Percentiles rank a stretch among this genome's conserved stretches.
Evolutionary conservation across 2,113 vertebrate species (phyloP).

Genomic region (Crotalus tigris): DNA sequence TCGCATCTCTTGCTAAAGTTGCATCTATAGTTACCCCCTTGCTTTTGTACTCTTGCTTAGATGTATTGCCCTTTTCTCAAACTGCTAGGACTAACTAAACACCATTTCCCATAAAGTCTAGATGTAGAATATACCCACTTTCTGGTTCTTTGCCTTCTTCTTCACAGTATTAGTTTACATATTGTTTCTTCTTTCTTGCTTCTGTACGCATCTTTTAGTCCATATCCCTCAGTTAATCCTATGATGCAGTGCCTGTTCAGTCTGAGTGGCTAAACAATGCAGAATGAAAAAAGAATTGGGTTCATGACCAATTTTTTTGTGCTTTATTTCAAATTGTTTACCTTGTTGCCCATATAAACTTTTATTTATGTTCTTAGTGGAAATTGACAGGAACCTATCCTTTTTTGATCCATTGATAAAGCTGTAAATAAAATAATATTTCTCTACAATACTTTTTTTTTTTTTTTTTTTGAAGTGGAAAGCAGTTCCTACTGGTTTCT

Average conservation of each 20-base stretch:
- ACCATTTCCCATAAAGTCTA: background rate
- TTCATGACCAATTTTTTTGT: background rate
- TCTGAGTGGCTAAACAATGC: background rate
- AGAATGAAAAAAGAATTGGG: background rate
- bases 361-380: background rate
- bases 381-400: background rate
- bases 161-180: background rate
- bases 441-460: background rate
- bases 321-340: background rate
- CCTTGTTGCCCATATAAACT: background rate
- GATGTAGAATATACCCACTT: background rate
- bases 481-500: background rate
- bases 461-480: background rate
- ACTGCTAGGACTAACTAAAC: background rate
- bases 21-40: background rate
- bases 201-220: background rate
- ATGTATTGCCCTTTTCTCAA: background rate
- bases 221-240: background rate
- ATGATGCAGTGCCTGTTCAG: background rate
- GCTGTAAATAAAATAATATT: background rate
- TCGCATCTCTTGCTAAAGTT: conserved; percentile 6
- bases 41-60: background rate
- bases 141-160: background rate
- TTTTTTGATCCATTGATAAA: background rate
- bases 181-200: background rate